These are phyloP conservation scores for Hyperoplus immaculatus DNA, from an alignment of 2,797 vertebrate genomes.

Conservation along the genomic window DNA sequence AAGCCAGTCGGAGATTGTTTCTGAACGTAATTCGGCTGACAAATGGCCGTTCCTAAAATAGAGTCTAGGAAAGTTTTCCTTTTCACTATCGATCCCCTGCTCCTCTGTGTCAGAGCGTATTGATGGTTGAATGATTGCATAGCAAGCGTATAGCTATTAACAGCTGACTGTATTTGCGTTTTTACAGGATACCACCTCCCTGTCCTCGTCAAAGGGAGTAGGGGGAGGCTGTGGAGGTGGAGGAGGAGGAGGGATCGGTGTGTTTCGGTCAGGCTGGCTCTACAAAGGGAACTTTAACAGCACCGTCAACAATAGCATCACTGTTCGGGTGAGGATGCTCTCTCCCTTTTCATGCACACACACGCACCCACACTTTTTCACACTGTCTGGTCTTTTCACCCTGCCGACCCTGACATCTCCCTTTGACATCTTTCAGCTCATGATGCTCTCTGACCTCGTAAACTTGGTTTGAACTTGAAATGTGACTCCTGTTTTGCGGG, in stretches of 20 bases:
- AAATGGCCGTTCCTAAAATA: conserved; percentile 8
- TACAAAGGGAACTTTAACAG: conserved; percentile 99
- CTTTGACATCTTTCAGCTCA: neutral
- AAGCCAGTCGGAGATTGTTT: conserved; percentile 46
- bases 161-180: conserved; percentile 36
- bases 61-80: conserved; percentile 37
- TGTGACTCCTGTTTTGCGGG: neutral
- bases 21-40: conserved; percentile 45
- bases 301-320: conserved; percentile 97
- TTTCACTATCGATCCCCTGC: conserved; percentile 47
- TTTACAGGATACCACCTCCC: conserved; percentile 94
- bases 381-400: neutral
- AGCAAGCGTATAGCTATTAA: conserved; percentile 7
- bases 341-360: conserved; percentile 9
- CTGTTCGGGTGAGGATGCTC: conserved; percentile 92
- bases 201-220: conserved; percentile 97
- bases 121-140: neutral
- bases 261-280: conserved; percentile 98
- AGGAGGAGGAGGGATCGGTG: conserved; percentile 87
- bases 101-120: neutral
- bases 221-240: conserved; percentile 85
- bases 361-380: neutral
- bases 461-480: conserved; percentile 1
- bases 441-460: neutral
- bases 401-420: neutral